Conservation (phyloP, 2,797 vertebrate species). For the Ptychadena robeensis region DNA sequence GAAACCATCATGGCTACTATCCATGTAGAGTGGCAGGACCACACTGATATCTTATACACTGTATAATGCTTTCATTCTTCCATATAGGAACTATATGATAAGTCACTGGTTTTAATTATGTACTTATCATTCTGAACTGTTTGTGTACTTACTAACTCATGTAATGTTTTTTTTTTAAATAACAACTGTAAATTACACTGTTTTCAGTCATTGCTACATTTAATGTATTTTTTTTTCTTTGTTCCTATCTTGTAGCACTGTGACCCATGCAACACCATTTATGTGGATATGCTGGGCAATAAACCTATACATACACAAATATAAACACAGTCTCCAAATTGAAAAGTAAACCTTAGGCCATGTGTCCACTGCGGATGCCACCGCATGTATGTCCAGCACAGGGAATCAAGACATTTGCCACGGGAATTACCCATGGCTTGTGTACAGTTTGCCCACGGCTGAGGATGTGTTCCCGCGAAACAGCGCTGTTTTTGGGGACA, state of each 20-base stretch:
- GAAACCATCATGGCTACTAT: not conserved
- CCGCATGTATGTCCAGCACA: too few relatives aligned
- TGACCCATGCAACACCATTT: not conserved
- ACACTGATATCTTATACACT: conserved; percentile 19
- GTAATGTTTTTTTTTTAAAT: not conserved
- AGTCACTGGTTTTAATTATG: conserved; percentile 1
- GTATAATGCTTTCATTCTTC: not conserved
- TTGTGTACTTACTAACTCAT: not conserved
- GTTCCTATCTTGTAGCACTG: not conserved
- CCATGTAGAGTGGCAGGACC: conserved; percentile 54
- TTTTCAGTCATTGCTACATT: not conserved
- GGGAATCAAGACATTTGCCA: too few relatives aligned
- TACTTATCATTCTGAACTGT: not conserved
- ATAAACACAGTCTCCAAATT: too few relatives aligned
- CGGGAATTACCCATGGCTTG: too few relatives aligned
- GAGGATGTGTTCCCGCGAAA: too few relatives aligned
- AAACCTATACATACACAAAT: too few relatives aligned
- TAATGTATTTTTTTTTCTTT: not conserved
- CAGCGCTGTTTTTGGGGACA: too few relatives aligned
- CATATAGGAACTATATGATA: not conserved
- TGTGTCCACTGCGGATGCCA: too few relatives aligned
- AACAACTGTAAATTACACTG: not conserved
- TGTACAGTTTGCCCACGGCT: too few relatives aligned
- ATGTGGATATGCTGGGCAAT: too few relatives aligned
- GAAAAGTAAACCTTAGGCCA: too few relatives aligned